A percentile compares a stretch with the other conserved stretches of the same genome.
Evolutionary conservation across 2,113 vertebrate genomes (phyloP).

Genomic region (Onychostoma macrolepis): DNA sequence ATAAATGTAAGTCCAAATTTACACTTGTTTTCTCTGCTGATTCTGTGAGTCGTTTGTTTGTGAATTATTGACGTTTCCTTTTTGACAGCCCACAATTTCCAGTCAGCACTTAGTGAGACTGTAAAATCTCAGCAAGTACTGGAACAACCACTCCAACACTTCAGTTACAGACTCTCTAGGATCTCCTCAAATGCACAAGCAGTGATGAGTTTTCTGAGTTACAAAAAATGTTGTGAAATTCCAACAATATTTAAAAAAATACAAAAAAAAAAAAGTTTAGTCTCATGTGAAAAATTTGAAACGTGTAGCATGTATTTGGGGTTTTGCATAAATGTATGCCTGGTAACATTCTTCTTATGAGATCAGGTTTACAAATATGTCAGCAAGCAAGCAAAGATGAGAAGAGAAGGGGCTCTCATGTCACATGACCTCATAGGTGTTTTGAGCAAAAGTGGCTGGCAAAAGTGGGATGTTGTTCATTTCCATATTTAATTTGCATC

Average conservation of each 20-base stretch:
- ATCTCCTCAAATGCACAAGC: conserved; percentile 8
- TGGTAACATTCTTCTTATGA: neutral
- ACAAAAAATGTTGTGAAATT: neutral
- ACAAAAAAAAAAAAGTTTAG: neutral
- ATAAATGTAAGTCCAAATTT: conserved; percentile 10
- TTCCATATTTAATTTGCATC: neutral
- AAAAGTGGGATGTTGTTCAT: neutral
- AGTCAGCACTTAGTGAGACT: conserved; percentile 5
- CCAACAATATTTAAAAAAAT: neutral
- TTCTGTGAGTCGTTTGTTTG: neutral
- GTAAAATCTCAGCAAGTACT: neutral
- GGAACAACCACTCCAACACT: neutral
- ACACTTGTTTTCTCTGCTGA: neutral
- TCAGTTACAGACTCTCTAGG: neutral
- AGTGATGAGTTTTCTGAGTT: neutral
- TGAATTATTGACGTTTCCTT: conserved; percentile 26
- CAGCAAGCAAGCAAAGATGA: neutral
- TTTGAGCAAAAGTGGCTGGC: neutral
- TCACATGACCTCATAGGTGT: conserved; percentile 6
- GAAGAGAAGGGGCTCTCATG: neutral
- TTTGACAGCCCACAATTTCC: conserved; percentile 33
- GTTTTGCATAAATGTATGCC: neutral
- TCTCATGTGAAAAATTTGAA: neutral
- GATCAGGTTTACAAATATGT: neutral
- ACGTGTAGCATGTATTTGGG: neutral